Evolutionary conservation across 2,888 invertebrate species (phyloP).

Genomic region (Amorpha juglandis): DNA sequence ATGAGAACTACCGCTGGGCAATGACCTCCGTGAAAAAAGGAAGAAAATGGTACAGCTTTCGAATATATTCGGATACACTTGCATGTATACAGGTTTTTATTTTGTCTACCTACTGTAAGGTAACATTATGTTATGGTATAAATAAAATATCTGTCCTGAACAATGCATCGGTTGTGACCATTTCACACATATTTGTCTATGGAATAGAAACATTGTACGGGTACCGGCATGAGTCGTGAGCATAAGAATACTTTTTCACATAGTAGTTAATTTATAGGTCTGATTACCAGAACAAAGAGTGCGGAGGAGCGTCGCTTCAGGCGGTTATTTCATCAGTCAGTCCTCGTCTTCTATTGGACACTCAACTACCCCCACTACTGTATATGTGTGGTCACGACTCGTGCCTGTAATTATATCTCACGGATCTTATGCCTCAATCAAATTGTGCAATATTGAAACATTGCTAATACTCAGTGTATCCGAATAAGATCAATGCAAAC

Average conservation of each 20-base stretch:
- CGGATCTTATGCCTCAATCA: not conserved
- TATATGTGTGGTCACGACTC: no score
- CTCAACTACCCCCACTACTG: no score
- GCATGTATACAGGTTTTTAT: conserved; percentile 6
- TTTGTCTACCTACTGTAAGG: not conserved
- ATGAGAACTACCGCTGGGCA: conserved; percentile 4
- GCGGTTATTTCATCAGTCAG: no score
- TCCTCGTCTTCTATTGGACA: no score
- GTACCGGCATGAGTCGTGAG: no score
- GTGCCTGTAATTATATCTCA: no score
- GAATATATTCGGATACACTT: conserved; percentile 15
- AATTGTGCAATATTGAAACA: not conserved
- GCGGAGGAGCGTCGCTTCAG: no score
- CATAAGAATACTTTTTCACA: no score
- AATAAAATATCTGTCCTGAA: not conserved
- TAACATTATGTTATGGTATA: not conserved
- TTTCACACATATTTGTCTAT: not conserved
- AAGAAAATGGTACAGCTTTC: conserved; percentile 11
- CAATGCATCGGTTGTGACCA: conserved; percentile 16
- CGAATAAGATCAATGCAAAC: conserved; percentile 21
- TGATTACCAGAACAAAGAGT: no score
- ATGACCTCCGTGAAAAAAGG: not conserved
- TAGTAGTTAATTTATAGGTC: no score
- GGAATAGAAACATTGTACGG: not conserved
- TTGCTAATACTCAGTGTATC: conserved; percentile 16